phyloP scores from a whole-genome alignment of 2,888 invertebrate species.

The Lasioglossum oenotherae region DNA sequence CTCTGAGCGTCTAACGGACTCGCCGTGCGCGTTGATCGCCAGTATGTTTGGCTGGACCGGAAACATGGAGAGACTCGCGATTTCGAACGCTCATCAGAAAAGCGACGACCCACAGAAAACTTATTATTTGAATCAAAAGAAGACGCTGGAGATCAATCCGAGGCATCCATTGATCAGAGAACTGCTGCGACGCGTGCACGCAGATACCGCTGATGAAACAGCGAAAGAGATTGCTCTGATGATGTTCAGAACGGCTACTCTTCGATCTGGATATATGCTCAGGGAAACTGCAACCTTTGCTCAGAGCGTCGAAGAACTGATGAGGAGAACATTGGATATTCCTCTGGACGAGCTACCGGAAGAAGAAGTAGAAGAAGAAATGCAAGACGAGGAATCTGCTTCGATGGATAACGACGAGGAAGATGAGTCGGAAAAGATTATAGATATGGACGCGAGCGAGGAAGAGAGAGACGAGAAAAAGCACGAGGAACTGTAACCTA shows the following conservation, averaged over 20 bases:
- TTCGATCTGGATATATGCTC: slow-evolving; percentile 97
- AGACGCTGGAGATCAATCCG: slow-evolving; percentile 98
- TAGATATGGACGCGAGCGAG: slow-evolving; percentile 80
- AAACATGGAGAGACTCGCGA: slow-evolving; percentile 98
- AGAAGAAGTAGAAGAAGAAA: slow-evolving; percentile 73
- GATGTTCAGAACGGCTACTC: slow-evolving; percentile 96
- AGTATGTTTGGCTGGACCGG: slow-evolving; percentile 99
- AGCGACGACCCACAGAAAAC: slow-evolving; percentile 95
- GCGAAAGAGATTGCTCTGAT: slow-evolving; percentile 94
- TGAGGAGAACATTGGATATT: slow-evolving; percentile 92
- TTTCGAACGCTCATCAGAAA: slow-evolving; percentile 98
- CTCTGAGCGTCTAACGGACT: slow-evolving; percentile 94
- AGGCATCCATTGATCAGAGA: slow-evolving; percentile 98
- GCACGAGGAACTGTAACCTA: slow-evolving; percentile 87
- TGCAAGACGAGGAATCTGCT: slow-evolving; percentile 61
- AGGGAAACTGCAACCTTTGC: slow-evolving; percentile 95
- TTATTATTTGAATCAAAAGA: slow-evolving; percentile 97
- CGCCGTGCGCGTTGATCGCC: slow-evolving; percentile 98
- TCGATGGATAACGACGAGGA: slow-evolving; percentile 72
- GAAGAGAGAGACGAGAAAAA: slow-evolving; percentile 84
- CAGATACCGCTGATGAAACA: slow-evolving; percentile 90
- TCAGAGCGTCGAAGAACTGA: slow-evolving; percentile 94
- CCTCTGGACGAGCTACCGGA: slow-evolving; percentile 89
- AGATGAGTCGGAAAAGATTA: slow-evolving; percentile 63
- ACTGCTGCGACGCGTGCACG: slow-evolving; percentile 92